Evolutionary conservation across 2,797 vertebrate species (phyloP).

Genomic region (Cyprinella venusta): DNA sequence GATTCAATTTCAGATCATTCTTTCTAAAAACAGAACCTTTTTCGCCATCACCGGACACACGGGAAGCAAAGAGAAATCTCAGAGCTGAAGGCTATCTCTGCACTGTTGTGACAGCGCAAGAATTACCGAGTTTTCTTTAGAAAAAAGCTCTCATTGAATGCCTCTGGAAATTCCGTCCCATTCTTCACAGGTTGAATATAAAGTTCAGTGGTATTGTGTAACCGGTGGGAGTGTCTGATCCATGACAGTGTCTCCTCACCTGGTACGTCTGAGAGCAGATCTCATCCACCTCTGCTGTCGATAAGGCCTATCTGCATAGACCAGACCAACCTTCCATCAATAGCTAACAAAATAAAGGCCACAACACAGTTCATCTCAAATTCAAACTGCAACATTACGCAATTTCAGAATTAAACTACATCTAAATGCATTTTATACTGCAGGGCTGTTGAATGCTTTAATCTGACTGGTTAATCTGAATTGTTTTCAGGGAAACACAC

Average conservation of each 20-base stretch:
- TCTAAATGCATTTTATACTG: background rate
- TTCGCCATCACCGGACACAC: constrained; percentile 54
- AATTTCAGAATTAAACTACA: constrained; percentile 38
- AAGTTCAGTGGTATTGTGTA: constrained; percentile 64
- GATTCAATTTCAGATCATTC: constrained; percentile 68
- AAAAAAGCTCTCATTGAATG: constrained; percentile 71
- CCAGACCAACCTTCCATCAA: constrained; percentile 74
- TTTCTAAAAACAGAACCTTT: constrained; percentile 60
- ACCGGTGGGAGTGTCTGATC: constrained; percentile 68
- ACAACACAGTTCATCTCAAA: constrained; percentile 1
- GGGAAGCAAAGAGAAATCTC: constrained; percentile 55
- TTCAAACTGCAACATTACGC: constrained; percentile 61
- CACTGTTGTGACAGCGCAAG: constrained; percentile 66
- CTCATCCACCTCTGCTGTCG: constrained; percentile 70
- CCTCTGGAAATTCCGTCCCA: constrained; percentile 71
- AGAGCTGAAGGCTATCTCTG: constrained; percentile 60
- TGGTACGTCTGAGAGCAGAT: constrained; percentile 79
- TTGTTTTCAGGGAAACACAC: background rate
- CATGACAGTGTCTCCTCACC: constrained; percentile 75
- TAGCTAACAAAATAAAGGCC: constrained; percentile 68
- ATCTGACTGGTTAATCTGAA: too few species aligned
- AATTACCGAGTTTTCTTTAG: constrained; percentile 71
- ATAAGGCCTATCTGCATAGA: constrained; percentile 80
- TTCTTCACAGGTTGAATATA: constrained; percentile 76
- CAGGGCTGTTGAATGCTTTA: background rate